Evolutionary conservation across 2,797 vertebrate genomes (phyloP).

Genomic region (Myoxocephalus aenaeus): DNA sequence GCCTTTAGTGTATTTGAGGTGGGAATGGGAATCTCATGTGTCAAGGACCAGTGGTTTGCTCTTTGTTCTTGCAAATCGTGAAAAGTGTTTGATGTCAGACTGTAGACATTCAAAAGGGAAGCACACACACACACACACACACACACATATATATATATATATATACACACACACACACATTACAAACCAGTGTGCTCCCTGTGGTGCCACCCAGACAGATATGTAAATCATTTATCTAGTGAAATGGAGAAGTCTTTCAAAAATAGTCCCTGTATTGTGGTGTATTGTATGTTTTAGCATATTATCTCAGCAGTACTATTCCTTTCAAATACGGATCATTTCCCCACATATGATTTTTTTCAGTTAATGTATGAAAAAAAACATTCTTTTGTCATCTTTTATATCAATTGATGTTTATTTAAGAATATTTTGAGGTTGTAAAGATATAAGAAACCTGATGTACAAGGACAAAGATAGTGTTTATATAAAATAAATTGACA

Average conservation of each 20-base stretch:
- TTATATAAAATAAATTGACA: background rate
- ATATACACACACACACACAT: constrained; percentile 14
- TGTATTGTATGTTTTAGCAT: constrained; percentile 4
- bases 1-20: constrained; percentile 70
- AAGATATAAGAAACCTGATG: background rate
- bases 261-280: constrained; percentile 29
- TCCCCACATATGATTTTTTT: background rate
- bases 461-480: background rate
- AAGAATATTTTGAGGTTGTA: background rate
- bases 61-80: constrained; percentile 68
- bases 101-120: constrained; percentile 47
- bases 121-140: constrained; percentile 2
- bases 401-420: background rate
- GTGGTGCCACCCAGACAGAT: constrained; percentile 54
- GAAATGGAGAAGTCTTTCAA: constrained; percentile 45
- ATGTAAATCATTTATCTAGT: constrained; percentile 57
- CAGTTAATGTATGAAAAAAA: background rate
- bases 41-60: constrained; percentile 49
- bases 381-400: background rate
- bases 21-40: constrained; percentile 57
- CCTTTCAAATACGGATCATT: background rate
- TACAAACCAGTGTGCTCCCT: constrained; percentile 33
- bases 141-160: constrained; percentile 9
- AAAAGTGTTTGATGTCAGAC: constrained; percentile 72
- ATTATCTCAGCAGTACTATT: background rate